Base-by-base conservation (phyloP, 2,888 invertebrate species). In the Calliphora vomitoria region DNA sequence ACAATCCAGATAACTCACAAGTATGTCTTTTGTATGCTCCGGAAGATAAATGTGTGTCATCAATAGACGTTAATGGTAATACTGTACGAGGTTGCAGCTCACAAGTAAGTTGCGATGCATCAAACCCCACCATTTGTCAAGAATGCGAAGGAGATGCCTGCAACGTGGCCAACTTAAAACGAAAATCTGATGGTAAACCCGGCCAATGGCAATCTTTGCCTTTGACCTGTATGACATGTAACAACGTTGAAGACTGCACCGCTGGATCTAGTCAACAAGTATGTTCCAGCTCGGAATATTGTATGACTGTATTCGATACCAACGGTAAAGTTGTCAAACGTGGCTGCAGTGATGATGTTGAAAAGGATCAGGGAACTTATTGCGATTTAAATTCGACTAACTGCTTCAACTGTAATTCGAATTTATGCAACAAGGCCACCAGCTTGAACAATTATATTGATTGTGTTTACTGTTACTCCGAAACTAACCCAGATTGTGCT, bases 391-490 rank as follows among this genome's bases (percentile, higher is more conserved):
- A 89, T 10, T 44, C 60, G 0, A 90, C 4, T 1, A 90, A 89
- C 2, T 93, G 93, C 76, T 90, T 89, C 80, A 91, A 92, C 62
- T 93, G 93, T 85, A 92, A 92, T 85, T 93, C 93, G 4, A 92
- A 93, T 69, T 80, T 88, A 0, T 93, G 93, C 86, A 93, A 93
- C 81, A 89, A 15, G 0, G 93, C 92, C 15, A 55, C 8, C 0
- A 78, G 88, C 0, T 62, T 89, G 20, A 79, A 44, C 4, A 89
- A 88, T 58, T 93, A 92, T 80, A 78, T 89, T 8, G 89, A 90
- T 4, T 93, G 93, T 82, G 38, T 93, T 25, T 91, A 90, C 62
- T 93, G 93, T 47, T 90, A 92, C 74, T 83, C 89, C 1, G 69
- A 76, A 10, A 47, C 20, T 0, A 90, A 91, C 62, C 11, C 55